Evolutionary conservation across 2,797 vertebrate genomes (phyloP), one percentile per base, ranked within the genome.

Genomic region (Hylomyscus alleni): DNA sequence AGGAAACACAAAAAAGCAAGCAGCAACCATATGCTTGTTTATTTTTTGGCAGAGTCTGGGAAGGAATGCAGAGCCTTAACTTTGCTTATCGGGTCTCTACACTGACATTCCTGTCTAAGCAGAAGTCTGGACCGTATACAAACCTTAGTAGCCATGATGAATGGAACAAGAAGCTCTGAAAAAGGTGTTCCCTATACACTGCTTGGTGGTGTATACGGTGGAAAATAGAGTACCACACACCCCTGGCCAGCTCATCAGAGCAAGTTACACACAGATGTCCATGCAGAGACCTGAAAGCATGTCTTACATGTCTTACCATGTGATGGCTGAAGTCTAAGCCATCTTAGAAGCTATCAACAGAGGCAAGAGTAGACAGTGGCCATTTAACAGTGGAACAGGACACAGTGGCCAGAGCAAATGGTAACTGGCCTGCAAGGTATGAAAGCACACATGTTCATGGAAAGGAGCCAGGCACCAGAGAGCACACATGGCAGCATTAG

Each of bases 371-470:
- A 14, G 29, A 31, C 7, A 6, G 78, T 15, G 20, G 17, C 0
- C 19, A 20, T 58, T 52, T 34, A 50, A 22, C 34, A 40, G 22
- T 1, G 1, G 62, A 13, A 3, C 12, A 69, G 67, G 15, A 26
- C 50, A 0, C 0, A 0, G 80, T 13, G 2, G 34, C 3, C 10
- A 62, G 19, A 54, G 37, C 2, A 20, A 26, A 31, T 11, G 13
- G 60, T 7, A 31, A 14, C 20, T 31, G 58, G 26, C 1, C 15
- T 3, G 7, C 15, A 10, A 0, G 4, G 10, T 0, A 3, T 15
- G 24, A 4, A 20, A 8, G 15, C 65, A 26, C 31, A 1, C 31
- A 1, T 4, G 0, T 12, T 6, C 17, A 40, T 1, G 11, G 12
- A 4, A 37, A 72, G 34, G 10, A 22, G 52, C 40, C n/a, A 12